These are phyloP conservation scores for Drosophila setosimentum DNA, from an alignment of 2,888 invertebrate genomes.

Conservation along the genomic window DNA sequence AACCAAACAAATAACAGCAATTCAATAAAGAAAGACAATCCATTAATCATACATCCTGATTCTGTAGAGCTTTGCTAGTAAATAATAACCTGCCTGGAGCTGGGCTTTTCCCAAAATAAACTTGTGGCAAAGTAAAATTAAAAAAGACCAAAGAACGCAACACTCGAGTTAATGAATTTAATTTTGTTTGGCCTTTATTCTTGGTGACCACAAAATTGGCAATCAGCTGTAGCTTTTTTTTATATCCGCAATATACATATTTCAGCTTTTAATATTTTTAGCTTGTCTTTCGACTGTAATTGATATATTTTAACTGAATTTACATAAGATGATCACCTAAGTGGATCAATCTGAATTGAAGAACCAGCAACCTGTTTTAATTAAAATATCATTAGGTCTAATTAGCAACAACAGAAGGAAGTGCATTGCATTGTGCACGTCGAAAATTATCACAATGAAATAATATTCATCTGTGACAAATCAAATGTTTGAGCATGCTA, in stretches of 20 bases:
- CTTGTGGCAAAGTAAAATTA: background rate
- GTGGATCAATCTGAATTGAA: constrained; percentile 20
- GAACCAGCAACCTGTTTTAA: background rate
- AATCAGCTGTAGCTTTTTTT: constrained; percentile 6
- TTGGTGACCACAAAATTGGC: constrained; percentile 3
- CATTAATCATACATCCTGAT: constrained; percentile 1
- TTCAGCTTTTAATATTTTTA: constrained; percentile 17
- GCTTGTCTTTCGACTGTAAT: constrained; percentile 3
- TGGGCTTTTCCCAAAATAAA: constrained; percentile 8
- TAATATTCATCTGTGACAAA: background rate
- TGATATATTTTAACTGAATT: constrained; percentile 1
- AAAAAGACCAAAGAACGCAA: background rate
- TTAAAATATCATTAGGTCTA: constrained; percentile 2
- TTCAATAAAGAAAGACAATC: constrained; percentile 6
- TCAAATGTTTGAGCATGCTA: background rate
- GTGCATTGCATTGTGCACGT: background rate
- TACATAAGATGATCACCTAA: constrained; percentile 1
- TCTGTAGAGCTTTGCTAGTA: background rate
- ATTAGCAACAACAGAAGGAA: background rate
- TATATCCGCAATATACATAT: constrained; percentile 30
- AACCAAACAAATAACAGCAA: constrained; percentile 2
- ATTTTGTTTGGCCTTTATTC: background rate
- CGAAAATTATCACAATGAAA: background rate
- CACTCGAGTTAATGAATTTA: background rate
- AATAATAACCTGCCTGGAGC: constrained; percentile 7